A percentile compares a stretch with the other conserved stretches of the same genome.
These are phyloP conservation scores for Phengaris alcon DNA, from an alignment of 2,888 invertebrate genomes.

Conservation along the genomic window DNA sequence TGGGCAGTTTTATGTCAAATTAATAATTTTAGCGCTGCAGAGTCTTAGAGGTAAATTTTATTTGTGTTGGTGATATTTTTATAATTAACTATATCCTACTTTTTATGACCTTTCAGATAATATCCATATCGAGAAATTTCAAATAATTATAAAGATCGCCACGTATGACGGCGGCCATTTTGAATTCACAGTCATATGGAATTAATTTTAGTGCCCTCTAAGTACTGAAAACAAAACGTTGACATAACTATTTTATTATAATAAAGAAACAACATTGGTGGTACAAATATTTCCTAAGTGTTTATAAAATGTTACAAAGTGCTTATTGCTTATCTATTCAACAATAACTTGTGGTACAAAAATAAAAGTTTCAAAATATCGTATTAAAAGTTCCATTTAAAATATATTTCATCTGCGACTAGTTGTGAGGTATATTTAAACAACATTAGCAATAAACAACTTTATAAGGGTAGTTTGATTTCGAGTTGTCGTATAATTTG, in stretches of 20 bases:
- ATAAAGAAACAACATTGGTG: slow-evolving; percentile 25
- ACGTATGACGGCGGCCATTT: too few species aligned
- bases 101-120: too few species aligned
- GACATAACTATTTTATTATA: background rate
- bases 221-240: background rate
- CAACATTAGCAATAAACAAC: background rate
- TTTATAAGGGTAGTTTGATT: background rate
- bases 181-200: too few species aligned
- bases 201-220: too few species aligned
- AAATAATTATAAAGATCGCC: too few species aligned
- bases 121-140: too few species aligned
- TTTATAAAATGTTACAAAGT: background rate
- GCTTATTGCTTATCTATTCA: background rate
- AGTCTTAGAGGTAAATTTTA: too few species aligned
- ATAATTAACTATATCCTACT: too few species aligned
- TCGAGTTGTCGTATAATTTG: background rate
- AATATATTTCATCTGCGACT: background rate
- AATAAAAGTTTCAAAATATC: background rate
- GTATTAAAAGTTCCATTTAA: background rate
- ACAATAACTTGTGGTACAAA: background rate
- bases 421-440: background rate
- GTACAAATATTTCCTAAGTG: slow-evolving; percentile 5
- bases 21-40: too few species aligned
- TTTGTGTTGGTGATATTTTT: too few species aligned
- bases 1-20: too few species aligned